Conservation (phyloP, 1,140 invertebrate species). For the Drosophila athabasca region DNA sequence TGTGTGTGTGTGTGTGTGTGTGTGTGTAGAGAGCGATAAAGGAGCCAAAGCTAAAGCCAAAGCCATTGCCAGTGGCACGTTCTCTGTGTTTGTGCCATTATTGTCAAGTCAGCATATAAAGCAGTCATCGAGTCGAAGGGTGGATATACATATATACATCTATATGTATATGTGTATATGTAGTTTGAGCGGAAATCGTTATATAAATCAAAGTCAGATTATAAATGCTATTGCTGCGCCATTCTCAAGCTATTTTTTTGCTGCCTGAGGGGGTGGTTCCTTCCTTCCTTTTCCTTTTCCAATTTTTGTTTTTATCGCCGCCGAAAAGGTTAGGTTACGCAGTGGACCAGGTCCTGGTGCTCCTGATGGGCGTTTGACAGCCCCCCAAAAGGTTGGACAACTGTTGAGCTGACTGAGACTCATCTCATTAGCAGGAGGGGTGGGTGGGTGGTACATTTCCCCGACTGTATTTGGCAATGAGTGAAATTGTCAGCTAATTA, state of each 20-base stretch:
- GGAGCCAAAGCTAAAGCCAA: constrained; percentile 14
- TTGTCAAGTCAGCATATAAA: constrained; percentile 81
- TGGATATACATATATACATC: not conserved
- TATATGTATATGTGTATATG: too few species aligned
- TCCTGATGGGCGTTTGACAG: constrained; percentile 24
- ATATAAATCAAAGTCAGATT: constrained; percentile 82
- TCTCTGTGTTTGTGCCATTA: constrained; percentile 63
- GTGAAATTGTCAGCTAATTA: constrained; percentile 72
- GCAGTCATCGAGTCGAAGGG: constrained; percentile 36
- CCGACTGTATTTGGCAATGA: constrained; percentile 21
- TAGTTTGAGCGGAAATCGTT: constrained; percentile 77
- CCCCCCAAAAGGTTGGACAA: constrained; percentile 40
- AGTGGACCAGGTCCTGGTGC: constrained; percentile 34
- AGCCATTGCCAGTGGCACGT: constrained; percentile 38
- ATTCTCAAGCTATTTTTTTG: constrained; percentile 66
- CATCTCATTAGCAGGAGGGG: not conserved
- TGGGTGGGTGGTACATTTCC: not conserved
- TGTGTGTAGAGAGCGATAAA: not conserved
- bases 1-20: not conserved
- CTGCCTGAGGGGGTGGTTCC: constrained; percentile 28
- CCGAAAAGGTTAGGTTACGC: constrained; percentile 51
- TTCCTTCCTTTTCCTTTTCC: not conserved
- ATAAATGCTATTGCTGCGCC: constrained; percentile 80
- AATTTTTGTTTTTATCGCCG: constrained; percentile 11
- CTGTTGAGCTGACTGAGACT: constrained; percentile 43